Conservation (phyloP, 2,113 vertebrate species). For the Gallinago jamesoni region DNA sequence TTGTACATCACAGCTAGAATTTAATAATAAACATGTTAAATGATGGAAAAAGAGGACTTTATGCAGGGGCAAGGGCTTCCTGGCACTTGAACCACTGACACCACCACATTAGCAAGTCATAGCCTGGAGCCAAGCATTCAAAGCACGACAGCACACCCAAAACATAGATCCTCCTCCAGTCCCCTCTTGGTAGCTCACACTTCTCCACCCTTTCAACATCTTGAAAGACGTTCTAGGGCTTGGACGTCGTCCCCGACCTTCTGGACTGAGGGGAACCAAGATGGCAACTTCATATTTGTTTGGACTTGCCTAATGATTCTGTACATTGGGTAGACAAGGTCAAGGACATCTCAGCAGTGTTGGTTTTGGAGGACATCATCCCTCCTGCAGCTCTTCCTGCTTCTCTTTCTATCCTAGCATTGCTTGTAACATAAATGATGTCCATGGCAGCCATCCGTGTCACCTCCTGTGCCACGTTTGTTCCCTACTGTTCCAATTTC, state of each 20-base stretch:
- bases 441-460: not conserved
- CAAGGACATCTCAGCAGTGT: not conserved
- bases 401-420: not conserved
- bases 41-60: not conserved
- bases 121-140: not conserved
- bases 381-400: not conserved
- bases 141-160: not conserved
- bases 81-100: not conserved
- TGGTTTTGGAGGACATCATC: not conserved
- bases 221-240: fast-evolving
- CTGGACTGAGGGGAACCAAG: not conserved
- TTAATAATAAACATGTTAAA: not conserved
- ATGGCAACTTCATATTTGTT: not conserved
- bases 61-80: not conserved
- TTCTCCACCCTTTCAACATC: not conserved
- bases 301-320: not conserved
- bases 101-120: not conserved
- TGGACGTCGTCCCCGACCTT: not conserved
- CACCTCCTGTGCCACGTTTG: not conserved
- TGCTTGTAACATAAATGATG: fast-evolving
- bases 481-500: not conserved
- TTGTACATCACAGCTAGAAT: not conserved
- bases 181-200: not conserved
- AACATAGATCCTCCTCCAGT: not conserved
- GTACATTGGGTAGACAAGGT: no score